Conservation (phyloP, 2,113 vertebrate genomes). For the Muntiacus reevesi region DNA sequence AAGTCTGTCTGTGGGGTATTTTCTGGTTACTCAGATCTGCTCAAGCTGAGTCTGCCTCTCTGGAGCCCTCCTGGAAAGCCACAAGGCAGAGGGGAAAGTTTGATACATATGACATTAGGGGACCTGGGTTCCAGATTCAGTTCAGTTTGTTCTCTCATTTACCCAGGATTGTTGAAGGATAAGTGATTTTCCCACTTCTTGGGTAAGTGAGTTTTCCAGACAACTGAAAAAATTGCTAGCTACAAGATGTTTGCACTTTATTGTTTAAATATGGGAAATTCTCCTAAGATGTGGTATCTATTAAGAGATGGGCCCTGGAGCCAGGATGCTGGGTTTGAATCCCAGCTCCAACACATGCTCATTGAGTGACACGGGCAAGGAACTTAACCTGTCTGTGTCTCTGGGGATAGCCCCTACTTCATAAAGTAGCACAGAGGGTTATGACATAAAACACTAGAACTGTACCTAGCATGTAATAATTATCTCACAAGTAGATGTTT, state of each 20-base stretch:
- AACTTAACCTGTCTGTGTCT: not conserved
- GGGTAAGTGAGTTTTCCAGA: slow-evolving; percentile 27
- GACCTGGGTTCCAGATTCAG: not conserved
- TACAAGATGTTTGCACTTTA: not conserved
- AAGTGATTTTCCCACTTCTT: slow-evolving; percentile 22
- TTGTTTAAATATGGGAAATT: slow-evolving; percentile 27
- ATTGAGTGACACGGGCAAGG: not conserved
- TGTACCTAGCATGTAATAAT: not conserved
- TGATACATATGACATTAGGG: not conserved
- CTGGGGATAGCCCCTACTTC: not conserved
- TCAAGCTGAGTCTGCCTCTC: not conserved
- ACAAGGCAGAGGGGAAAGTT: not conserved
- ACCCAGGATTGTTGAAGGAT: not conserved
- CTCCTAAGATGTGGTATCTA: not conserved
- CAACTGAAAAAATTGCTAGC: not conserved
- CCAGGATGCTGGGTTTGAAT: slow-evolving; percentile 24
- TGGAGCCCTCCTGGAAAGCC: not conserved
- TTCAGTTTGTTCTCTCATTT: not conserved
- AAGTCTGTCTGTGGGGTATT: not conserved
- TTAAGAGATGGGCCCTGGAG: not conserved
- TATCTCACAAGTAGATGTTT: not conserved
- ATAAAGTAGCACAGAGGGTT: not conserved
- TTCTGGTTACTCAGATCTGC: not conserved
- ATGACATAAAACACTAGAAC: not conserved
- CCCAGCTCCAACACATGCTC: not conserved